Percentiles rank a stretch among this genome's conserved stretches.
phyloP scores from a whole-genome alignment of 2,797 vertebrate genomes.

The Chelonia mydas region DNA sequence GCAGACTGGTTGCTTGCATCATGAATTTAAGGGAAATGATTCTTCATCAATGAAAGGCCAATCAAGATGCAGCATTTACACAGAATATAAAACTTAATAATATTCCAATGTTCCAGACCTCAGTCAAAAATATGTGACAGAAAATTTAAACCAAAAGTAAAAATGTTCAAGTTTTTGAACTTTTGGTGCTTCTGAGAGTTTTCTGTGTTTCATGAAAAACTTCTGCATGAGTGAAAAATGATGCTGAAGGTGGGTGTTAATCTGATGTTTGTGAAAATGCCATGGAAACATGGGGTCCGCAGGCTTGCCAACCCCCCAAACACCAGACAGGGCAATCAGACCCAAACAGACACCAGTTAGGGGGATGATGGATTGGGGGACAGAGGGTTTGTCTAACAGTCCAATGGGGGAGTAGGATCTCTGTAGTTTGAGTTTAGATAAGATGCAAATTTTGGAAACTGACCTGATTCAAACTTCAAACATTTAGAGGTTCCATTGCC shows the following conservation, averaged over 20 bases:
- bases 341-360: background rate
- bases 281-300: background rate
- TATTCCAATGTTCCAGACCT: background rate
- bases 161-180: background rate
- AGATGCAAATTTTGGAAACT: background rate
- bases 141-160: background rate
- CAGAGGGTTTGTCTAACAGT: background rate
- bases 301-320: no score
- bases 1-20: background rate
- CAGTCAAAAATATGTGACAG: background rate
- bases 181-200: background rate
- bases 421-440: background rate
- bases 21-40: background rate
- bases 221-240: background rate
- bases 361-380: background rate
- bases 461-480: background rate
- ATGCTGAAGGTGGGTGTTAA: background rate
- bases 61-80: background rate
- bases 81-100: no score
- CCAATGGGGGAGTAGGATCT: background rate
- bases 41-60: background rate
- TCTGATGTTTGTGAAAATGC: background rate
- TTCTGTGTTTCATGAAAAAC: background rate
- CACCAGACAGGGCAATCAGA: background rate
- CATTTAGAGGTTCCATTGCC: background rate